phyloP scores from a whole-genome alignment of 2,113 vertebrate species.

The Grammomys surdaster region DNA sequence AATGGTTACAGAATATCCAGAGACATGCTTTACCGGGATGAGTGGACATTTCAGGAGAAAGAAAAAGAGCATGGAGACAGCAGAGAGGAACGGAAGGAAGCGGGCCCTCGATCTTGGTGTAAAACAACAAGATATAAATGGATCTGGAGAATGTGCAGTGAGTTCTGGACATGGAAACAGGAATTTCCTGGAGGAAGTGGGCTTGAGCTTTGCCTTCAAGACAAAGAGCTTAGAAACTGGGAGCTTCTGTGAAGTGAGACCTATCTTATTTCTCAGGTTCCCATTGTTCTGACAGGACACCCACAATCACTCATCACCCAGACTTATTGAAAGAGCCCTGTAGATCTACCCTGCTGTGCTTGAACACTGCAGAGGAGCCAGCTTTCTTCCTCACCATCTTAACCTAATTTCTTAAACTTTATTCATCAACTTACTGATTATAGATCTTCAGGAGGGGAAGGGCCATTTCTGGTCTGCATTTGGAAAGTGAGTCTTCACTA shows the following conservation, averaged over 20 bases:
- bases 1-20: accelerated
- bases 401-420: not conserved
- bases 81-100: not conserved
- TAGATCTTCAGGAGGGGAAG: not conserved
- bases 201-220: not conserved
- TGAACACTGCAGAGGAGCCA: too few relatives aligned
- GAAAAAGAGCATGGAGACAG: not conserved
- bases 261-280: too few relatives aligned
- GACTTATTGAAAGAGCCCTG: too few relatives aligned
- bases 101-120: not conserved
- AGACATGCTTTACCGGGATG: accelerated
- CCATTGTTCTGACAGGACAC: too few relatives aligned
- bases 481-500: not conserved
- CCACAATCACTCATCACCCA: too few relatives aligned
- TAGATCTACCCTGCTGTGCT: too few relatives aligned
- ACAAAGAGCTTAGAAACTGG: not conserved
- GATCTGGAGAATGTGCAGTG: not conserved
- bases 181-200: not conserved
- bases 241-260: not conserved
- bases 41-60: not conserved
- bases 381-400: too few relatives aligned
- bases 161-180: not conserved
- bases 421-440: not conserved
- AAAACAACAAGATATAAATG: not conserved
- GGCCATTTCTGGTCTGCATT: not conserved